phyloP scores from a whole-genome alignment of 1,140 invertebrate species.

The Camponotus vicinus region DNA sequence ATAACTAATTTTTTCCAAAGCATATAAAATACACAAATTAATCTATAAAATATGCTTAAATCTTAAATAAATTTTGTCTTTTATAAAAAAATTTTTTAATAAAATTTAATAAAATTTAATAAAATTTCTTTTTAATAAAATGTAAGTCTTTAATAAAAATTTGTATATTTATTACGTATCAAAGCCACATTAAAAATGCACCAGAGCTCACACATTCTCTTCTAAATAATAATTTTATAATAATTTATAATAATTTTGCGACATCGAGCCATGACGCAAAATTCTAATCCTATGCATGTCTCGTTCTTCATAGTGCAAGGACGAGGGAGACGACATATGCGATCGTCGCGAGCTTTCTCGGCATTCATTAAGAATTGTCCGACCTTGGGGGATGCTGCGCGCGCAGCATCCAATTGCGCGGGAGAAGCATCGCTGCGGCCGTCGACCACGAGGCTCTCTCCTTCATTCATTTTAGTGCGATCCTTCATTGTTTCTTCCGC shows the following conservation, averaged over 20 bases:
- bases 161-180: neutral
- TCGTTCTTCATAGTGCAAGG: conserved; percentile 12
- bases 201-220: neutral
- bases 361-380: conserved; percentile 68
- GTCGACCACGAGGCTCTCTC: conserved; percentile 50
- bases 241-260: conserved; percentile 12
- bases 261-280: neutral
- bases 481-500: conserved; percentile 11
- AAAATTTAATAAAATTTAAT: too few relatives aligned
- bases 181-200: neutral
- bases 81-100: too few relatives aligned
- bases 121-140: too few relatives aligned
- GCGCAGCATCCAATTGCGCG: conserved; percentile 61
- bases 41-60: neutral
- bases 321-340: conserved; percentile 16
- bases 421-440: conserved; percentile 54
- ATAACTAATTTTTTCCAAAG: neutral
- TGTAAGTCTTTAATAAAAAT: neutral
- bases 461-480: conserved; percentile 23
- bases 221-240: neutral
- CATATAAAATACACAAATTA: neutral
- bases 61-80: neutral
- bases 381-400: conserved; percentile 73
- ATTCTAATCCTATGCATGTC: neutral
- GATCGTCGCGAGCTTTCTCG: conserved; percentile 34